These are phyloP conservation scores for Lophotriccus pileatus DNA, from an alignment of 2,797 vertebrate species.

Conservation along the genomic window DNA sequence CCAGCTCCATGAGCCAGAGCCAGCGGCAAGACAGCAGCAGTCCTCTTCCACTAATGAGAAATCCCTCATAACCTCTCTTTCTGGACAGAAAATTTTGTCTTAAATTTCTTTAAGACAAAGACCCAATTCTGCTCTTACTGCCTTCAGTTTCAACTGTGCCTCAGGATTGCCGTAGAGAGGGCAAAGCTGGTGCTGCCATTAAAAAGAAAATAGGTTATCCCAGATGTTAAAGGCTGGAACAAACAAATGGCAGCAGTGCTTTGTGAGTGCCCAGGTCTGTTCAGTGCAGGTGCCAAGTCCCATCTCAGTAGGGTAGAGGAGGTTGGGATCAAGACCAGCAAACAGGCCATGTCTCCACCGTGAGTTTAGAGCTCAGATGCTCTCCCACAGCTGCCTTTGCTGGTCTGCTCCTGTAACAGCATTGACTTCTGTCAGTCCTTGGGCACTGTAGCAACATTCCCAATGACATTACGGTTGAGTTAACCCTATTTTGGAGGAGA, in stretches of 20 bases:
- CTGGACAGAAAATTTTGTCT: constrained; percentile 14
- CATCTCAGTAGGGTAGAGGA: neutral
- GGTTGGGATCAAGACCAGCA: neutral
- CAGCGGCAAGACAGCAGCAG: neutral
- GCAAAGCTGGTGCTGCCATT: neutral
- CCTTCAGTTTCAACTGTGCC: neutral
- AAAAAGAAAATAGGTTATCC: neutral
- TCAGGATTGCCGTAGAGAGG: neutral
- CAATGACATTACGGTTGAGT: neutral
- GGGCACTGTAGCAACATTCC: neutral
- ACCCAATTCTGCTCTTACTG: neutral
- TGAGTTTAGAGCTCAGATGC: neutral
- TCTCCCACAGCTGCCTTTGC: neutral
- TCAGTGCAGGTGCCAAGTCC: neutral
- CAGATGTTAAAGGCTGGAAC: neutral
- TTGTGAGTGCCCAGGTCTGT: neutral
- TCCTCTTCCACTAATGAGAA: constrained; percentile 5
- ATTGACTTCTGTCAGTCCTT: neutral
- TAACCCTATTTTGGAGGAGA: neutral
- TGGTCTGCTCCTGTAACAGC: neutral
- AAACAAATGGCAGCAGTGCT: neutral
- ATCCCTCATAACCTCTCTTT: neutral
- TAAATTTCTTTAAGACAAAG: constrained; percentile 42
- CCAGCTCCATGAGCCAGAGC: neutral
- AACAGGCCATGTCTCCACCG: neutral